These are phyloP conservation scores for Tortrix viridana DNA, from an alignment of 2,888 invertebrate genomes.

Conservation along the genomic window DNA sequence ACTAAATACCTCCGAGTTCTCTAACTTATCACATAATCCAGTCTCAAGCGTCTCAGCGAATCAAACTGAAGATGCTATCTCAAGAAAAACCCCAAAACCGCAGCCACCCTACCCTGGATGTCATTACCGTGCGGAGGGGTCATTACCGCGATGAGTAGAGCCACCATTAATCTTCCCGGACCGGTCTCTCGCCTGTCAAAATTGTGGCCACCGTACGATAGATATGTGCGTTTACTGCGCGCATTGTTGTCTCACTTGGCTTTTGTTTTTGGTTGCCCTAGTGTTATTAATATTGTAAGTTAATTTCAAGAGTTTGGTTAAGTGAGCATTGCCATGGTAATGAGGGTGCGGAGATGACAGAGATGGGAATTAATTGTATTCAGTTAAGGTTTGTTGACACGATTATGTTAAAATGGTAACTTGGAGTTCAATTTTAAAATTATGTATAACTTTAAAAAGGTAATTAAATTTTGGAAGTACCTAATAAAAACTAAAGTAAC, in stretches of 20 bases:
- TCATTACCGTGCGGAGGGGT: slow-evolving; percentile 79
- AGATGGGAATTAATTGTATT: slow-evolving; percentile 5
- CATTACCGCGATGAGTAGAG: slow-evolving; percentile 83
- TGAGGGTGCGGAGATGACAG: not conserved
- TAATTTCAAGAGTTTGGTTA: slow-evolving; percentile 23
- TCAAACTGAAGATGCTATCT: slow-evolving; percentile 29
- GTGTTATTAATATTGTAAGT: slow-evolving; percentile 33
- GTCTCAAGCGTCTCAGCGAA: slow-evolving; percentile 19
- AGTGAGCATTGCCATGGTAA: slow-evolving; percentile 5
- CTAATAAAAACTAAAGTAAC: no score
- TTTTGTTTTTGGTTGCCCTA: slow-evolving; percentile 53
- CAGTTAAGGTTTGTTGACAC: not conserved
- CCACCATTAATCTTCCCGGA: slow-evolving; percentile 79
- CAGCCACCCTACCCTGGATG: slow-evolving; percentile 69
- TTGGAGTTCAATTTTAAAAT: no score
- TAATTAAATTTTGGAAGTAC: no score
- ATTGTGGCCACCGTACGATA: slow-evolving; percentile 76
- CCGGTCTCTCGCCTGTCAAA: slow-evolving; percentile 81
- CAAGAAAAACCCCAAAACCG: slow-evolving; percentile 32
- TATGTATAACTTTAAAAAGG: no score
- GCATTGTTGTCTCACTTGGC: slow-evolving; percentile 46
- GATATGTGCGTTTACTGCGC: slow-evolving; percentile 54
- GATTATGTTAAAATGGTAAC: no score
- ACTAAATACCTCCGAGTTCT: not conserved
- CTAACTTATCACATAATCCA: slow-evolving; percentile 25